Evolutionary conservation across 2,113 vertebrate species (phyloP).

Genomic region (Barnardius zonarius): DNA sequence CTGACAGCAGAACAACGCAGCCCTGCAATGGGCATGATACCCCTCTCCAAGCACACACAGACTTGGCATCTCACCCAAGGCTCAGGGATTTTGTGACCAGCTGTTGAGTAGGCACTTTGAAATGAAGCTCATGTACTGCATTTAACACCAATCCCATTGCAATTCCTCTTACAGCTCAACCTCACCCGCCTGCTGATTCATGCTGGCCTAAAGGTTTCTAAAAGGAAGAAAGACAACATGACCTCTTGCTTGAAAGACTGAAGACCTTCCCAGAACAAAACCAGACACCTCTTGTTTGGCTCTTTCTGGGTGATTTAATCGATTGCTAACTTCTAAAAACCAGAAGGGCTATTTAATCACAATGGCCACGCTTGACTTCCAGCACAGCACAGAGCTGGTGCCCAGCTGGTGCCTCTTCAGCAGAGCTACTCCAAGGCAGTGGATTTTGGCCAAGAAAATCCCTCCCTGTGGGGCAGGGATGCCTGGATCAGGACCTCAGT

Average conservation of each 20-base stretch:
- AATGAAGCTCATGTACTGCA: conserved; percentile 59
- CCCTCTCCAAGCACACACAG: neutral
- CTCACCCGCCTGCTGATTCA: conserved; percentile 31
- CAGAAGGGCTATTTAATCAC: neutral
- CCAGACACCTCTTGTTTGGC: neutral
- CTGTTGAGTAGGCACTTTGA: conserved; percentile 59
- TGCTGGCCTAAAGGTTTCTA: conserved; percentile 43
- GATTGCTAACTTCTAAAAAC: neutral
- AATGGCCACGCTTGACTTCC: neutral
- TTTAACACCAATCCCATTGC: conserved; percentile 74
- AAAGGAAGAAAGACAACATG: neutral
- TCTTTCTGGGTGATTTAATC: neutral
- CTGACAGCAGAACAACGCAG: neutral
- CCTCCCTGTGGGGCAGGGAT: neutral
- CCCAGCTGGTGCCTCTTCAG: neutral
- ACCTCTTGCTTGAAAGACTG: neutral
- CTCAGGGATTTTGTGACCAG: neutral
- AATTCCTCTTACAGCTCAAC: conserved; percentile 61
- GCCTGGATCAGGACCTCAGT: neutral
- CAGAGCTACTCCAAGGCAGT: neutral
- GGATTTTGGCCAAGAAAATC: neutral
- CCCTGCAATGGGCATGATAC: neutral
- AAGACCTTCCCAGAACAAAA: neutral
- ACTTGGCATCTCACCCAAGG: neutral
- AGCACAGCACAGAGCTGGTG: neutral